A percentile compares a stretch with the other conserved stretches of the same genome.
Conservation (phyloP, 2,113 vertebrate genomes). For the Sisor rabdophorus region DNA sequence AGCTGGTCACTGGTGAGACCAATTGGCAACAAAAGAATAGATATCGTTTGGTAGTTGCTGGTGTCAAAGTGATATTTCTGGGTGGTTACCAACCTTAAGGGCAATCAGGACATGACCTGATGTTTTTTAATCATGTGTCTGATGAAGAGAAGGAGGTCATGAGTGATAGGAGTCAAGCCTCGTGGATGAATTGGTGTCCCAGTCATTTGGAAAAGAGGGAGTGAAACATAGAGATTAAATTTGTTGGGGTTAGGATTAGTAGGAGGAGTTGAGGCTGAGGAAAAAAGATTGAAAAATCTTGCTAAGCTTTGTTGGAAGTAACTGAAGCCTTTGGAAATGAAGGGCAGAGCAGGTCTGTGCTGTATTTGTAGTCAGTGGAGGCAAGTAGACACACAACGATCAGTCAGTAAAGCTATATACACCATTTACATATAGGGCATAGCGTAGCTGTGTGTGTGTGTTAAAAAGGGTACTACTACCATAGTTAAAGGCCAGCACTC, state of each 20-base stretch:
- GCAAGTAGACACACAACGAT: neutral
- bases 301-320: neutral
- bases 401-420: conserved; percentile 44
- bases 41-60: neutral
- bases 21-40: neutral
- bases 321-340: neutral
- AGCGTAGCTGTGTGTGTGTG: conserved; percentile 12
- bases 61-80: neutral
- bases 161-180: conserved; percentile 5
- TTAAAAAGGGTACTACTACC: neutral
- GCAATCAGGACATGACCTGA: conserved; percentile 8
- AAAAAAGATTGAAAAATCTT: conserved; percentile 7
- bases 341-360: neutral
- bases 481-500: conserved; percentile 26
- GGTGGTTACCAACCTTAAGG: neutral
- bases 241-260: neutral
- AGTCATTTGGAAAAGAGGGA: neutral
- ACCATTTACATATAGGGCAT: conserved; percentile 43
- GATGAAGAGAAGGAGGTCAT: conserved; percentile 3
- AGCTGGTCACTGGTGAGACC: neutral
- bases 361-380: neutral
- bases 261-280: neutral
- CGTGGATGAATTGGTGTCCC: neutral
- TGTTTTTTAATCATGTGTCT: neutral
- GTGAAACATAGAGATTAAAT: conserved; percentile 15